Evolutionary conservation across 2,113 vertebrate species (phyloP), one percentile per base, ranked within the genome.

Genomic region (Scophthalmus maximus): DNA sequence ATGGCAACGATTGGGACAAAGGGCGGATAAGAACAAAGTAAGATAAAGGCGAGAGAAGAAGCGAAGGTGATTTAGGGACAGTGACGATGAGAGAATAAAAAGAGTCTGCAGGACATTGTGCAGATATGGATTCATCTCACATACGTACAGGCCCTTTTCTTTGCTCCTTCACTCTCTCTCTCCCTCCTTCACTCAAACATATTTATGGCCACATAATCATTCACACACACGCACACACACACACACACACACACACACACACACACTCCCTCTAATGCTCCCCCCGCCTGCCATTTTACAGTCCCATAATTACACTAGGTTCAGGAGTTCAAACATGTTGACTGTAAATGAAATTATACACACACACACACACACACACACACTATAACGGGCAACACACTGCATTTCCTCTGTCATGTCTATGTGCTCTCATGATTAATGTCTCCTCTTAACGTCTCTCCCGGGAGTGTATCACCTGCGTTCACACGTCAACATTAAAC

Each of bases 241-340:
- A 60, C 56, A 63, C 34, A 69, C 23, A 27, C 50, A 20, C 57
- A 72, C 63, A 56, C 20, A 59, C 27, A 42, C 32, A 9, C 32
- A 3, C 56, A 55, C 58, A 70, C 46, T 22, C 26, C 34, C 9
- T 9, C 29, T 64, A 20, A 38, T 44, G 3, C 64, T 70, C 4
- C 30, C 8, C 12, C 62, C 18, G 32, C 25, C 42, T 68, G 27
- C 17, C 1, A 2, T 15, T 81, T 69, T 32, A 70, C 40, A 40
- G 30, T 63, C 23, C 51, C 72, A 34, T 66, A 56, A 69, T 82
- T 60, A 80, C 46, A 83, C 5, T 23, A 34, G 66, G 68, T 65
- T 71, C 73, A 76, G 38, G 18, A 73, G 76, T 82, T 87, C 71
- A 79, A n/a, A 62, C 7, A 0, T 0, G 42, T 62, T 51, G 57